Evolutionary conservation across 2,797 vertebrate species (phyloP).

Genomic region (Chromis chromis): DNA sequence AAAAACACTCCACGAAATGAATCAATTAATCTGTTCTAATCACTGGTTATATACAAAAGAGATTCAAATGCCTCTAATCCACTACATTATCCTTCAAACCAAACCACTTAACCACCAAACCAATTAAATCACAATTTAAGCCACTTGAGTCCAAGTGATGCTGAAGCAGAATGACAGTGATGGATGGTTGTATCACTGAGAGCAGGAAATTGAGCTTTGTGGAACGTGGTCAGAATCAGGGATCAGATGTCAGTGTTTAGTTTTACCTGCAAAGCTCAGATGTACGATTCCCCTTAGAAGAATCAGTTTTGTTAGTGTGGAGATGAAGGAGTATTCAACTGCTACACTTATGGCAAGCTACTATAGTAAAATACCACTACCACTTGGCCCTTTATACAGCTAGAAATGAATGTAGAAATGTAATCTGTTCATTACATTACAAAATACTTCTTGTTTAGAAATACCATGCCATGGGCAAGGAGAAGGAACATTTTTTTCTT

Average conservation of each 20-base stretch:
- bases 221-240: conserved; percentile 50
- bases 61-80: conserved; percentile 49
- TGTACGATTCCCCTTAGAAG: conserved; percentile 38
- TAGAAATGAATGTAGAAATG: background rate
- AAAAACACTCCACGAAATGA: conserved; percentile 36
- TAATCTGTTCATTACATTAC: background rate
- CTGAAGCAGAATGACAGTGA: conserved; percentile 57
- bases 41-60: conserved; percentile 40
- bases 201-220: conserved; percentile 73
- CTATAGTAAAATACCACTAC: background rate
- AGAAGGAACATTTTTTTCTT: background rate
- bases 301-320: conserved; percentile 4
- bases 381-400: background rate
- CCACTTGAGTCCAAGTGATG: conserved; percentile 48
- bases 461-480: no score
- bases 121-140: conserved; percentile 56
- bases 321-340: conserved; percentile 19
- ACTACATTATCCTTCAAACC: conserved; percentile 21
- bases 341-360: background rate
- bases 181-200: conserved; percentile 59
- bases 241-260: conserved; percentile 54
- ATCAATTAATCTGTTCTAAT: conserved; percentile 48
- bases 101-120: conserved; percentile 27
- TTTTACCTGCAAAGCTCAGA: conserved; percentile 32
- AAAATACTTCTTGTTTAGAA: background rate